These are phyloP conservation scores for Ostrea edulis DNA, from an alignment of 1,140 invertebrate genomes.

Conservation along the genomic window DNA sequence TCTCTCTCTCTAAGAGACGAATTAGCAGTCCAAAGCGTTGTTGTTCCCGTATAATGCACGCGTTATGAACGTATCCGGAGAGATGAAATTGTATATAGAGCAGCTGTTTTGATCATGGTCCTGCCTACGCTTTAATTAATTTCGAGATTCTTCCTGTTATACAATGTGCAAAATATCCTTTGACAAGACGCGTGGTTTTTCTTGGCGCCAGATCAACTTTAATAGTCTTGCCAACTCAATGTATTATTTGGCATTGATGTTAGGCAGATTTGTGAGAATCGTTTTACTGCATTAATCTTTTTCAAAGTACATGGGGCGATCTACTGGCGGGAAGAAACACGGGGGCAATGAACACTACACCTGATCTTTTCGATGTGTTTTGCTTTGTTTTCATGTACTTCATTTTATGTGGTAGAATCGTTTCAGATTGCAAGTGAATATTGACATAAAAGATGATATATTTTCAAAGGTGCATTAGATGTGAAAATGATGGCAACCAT, in stretches of 20 bases:
- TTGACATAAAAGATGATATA: no score
- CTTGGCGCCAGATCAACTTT: neutral
- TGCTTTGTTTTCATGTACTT: no score
- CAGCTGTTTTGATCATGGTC: neutral
- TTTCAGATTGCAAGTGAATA: no score
- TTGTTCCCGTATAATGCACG: neutral
- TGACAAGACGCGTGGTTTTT: neutral
- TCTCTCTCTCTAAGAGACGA: no score
- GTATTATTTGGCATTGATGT: neutral
- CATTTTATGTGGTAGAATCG: no score
- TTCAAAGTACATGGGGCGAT: neutral
- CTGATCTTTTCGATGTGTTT: no score
- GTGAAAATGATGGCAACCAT: no score
- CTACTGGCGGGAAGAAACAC: neutral
- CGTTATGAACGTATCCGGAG: neutral
- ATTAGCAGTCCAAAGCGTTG: no score
- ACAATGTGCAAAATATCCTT: neutral
- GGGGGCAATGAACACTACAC: no score
- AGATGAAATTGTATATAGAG: neutral
- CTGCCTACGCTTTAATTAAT: conserved; percentile 25
- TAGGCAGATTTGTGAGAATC: neutral
- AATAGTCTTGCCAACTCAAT: neutral
- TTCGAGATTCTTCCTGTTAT: neutral
- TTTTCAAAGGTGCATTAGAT: no score
- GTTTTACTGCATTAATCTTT: neutral